Base-by-base conservation (phyloP, 2,888 invertebrate species). In the Cerastis rubricosa region DNA sequence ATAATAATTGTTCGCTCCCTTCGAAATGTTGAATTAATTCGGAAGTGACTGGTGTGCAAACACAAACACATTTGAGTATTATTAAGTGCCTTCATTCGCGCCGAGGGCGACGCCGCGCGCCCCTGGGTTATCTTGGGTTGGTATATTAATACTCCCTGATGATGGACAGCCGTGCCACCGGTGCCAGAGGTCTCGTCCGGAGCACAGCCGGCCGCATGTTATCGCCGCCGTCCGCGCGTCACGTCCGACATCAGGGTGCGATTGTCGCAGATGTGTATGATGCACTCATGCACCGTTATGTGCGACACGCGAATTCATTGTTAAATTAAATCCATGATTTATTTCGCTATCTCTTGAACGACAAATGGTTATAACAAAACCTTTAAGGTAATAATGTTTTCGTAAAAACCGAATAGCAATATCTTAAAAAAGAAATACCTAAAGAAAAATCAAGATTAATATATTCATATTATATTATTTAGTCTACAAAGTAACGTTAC, bases 401-500 rank as follows among this genome's bases (percentile, higher is more conserved):
- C n/a, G 12, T 49, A 29, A 29, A 74, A 64, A 51, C 11, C 17
- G 49, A 43, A 45, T 64, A 40, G 4, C 9, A 29, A 17, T 12
- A 40, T 12, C 29, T 6, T 43, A 43, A 68, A 43, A 43, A 25
- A 61, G 8, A 65, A 43, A 45, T 29, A 67, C 47, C 4, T 6
- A 11, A 49, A 40, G 2, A 59, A 40, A 47, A 57, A 51, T 6
- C 19, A 25, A 54, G 40, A 47, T 61, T n/a, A 54, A 66, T 54
- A 17, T 67, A n/a, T n/a, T n/a, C n/a, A n/a, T n/a, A n/a, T n/a
- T n/a, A n/a, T n/a, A 25, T 49, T 67, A 76, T 70, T 81, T 66
- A 64, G 67, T 82, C 54, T 45, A 45, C 35, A 67, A 47, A 63
- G 43, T 49, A 64, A 35, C 25, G 47, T 47, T 67, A 67, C 45